Evolutionary conservation across 2,888 invertebrate species (phyloP), one percentile per base, ranked within the genome.

Genomic region (Amiota communis): DNA sequence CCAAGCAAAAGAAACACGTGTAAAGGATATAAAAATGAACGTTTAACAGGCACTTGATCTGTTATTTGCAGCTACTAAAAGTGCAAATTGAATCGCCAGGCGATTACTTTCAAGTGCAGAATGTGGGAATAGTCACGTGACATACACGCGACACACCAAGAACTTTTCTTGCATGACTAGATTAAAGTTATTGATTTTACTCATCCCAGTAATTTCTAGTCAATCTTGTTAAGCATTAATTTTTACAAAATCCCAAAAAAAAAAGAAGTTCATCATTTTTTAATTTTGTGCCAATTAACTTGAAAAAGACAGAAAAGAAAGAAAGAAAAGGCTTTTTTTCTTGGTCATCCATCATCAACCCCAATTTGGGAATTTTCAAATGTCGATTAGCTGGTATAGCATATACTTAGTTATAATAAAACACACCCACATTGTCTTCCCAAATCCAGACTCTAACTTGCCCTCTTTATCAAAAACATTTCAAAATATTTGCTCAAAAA

Each of bases 11-110:
- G 36, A 36, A 53, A 53, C 46, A 49, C 47, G n/a, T 64, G 70
- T 68, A 57, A 53, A 64, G 56, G 36, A 73, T 63, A 65, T 17
- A 51, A 71, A 75, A 74, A 81, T 74, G 79, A 81, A 81, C 84
- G 81, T 87, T 88, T 85, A 87, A 84, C 87, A 87, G 87, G 81
- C 86, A 83, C 86, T 83, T 83, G 78, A 83, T 81, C 81, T 72
- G 56, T 75, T 78, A 79, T 75, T 74, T 70, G 75, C 71, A 71
- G 72, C 72, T 57, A 75, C 70, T 71, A 57, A 67, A 61, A 63
- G 49, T 61, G 47, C 71, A 51, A 49, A 63, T 59, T 49, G 61
- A 36, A 69, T n/a, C 48, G 46, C 23, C 20, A 11, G 68, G 20
- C 53, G 3, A 72, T 8, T 59, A 36, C 20, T 12, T n/a, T 17